Conservation (phyloP, 2,888 invertebrate species). For the Pyrochroa serraticornis region DNA sequence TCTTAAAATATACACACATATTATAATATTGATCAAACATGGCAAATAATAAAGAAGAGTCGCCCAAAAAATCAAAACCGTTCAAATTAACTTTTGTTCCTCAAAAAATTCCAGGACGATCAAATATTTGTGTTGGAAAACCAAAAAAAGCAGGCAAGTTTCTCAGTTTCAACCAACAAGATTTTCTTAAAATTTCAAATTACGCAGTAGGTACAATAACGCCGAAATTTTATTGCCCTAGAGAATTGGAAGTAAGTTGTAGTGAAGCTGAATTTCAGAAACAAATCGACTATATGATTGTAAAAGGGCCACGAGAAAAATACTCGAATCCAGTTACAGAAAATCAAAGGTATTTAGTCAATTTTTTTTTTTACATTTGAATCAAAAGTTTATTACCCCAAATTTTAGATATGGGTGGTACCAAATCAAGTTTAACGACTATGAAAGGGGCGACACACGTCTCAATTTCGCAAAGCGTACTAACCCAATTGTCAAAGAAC, state of each 20-base stretch:
- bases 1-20: slow-evolving; percentile 64
- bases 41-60: slow-evolving; percentile 21
- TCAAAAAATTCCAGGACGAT: slow-evolving; percentile 42
- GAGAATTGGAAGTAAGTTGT: slow-evolving; percentile 31
- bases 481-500: slow-evolving; percentile 51
- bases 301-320: slow-evolving; percentile 48
- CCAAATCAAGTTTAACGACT: slow-evolving; percentile 44
- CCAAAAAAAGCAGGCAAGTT: slow-evolving; percentile 38
- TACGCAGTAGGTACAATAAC: slow-evolving; percentile 38
- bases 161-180: not conserved
- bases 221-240: slow-evolving; percentile 50
- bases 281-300: slow-evolving; percentile 46
- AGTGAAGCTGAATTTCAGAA: slow-evolving; percentile 36
- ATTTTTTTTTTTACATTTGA: not conserved
- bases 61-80: slow-evolving; percentile 37
- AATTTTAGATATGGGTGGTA: slow-evolving; percentile 58
- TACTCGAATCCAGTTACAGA: slow-evolving; percentile 50
- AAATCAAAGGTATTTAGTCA: slow-evolving; percentile 51
- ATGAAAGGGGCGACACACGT: slow-evolving; percentile 48
- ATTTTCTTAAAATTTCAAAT: slow-evolving; percentile 2
- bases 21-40: slow-evolving; percentile 42
- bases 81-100: slow-evolving; percentile 52
- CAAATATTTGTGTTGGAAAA: slow-evolving; percentile 43
- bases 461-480: slow-evolving; percentile 59
- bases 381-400: not conserved